Conservation (phyloP, 2,113 vertebrate genomes). For the Mirza zaza region DNA sequence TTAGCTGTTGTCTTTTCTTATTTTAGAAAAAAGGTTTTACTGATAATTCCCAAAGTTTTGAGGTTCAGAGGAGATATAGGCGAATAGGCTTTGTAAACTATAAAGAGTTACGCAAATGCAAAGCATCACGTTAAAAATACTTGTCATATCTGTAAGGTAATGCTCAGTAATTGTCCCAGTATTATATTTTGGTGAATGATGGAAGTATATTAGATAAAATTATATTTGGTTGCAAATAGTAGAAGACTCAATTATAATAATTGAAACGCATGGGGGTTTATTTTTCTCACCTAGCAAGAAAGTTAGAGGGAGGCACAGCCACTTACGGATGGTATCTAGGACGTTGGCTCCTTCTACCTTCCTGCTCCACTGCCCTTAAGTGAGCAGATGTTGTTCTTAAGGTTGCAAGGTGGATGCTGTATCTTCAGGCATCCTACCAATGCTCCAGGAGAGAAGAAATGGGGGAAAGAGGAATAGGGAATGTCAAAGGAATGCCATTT, state of each 20-base stretch:
- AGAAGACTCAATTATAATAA: neutral
- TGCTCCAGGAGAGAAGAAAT: neutral
- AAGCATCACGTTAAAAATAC: neutral
- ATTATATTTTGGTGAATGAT: neutral
- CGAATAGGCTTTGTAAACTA: neutral
- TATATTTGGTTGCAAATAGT: neutral
- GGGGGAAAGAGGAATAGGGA: neutral
- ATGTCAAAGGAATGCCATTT: too few species aligned
- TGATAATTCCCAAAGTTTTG: neutral
- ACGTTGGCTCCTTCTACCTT: neutral
- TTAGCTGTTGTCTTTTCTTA: neutral
- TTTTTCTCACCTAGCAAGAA: neutral
- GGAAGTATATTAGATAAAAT: neutral
- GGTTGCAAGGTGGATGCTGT: neutral
- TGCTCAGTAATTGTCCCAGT: neutral
- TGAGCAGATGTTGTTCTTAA: neutral
- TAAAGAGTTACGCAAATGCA: neutral
- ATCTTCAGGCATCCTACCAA: neutral
- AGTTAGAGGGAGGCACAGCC: neutral
- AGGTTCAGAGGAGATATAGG: neutral
- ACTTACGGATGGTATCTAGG: accelerated
- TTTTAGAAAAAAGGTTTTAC: neutral
- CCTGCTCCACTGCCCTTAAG: neutral
- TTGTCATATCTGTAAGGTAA: neutral
- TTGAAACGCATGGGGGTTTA: neutral